Base-by-base conservation (phyloP, 2,888 invertebrate species). In the Morpho deidamia region DNA sequence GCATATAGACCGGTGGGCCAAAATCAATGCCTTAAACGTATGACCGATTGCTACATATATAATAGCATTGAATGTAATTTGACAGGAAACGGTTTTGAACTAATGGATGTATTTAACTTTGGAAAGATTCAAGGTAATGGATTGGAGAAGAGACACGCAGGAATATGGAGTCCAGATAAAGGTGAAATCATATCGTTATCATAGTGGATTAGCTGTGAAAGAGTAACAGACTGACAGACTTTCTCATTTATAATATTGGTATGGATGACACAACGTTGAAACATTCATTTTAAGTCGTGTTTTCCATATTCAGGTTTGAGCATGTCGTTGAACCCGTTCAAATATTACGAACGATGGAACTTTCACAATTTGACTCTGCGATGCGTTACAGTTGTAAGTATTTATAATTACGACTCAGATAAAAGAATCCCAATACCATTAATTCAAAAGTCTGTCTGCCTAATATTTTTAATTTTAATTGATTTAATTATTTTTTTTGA, bases 301-400 rank as follows among this genome's bases (percentile, higher is more conserved):
- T 59, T 57, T 55, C 55, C 55, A 58, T 58, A 62, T 72, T 43
- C 67, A 88, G 87, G 84, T 50, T 63, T 85, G 57, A 58, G 63
- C 14, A 61, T 81, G 44, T 52, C 59, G 33, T 58, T 67, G 40
- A 66, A 67, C 51, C 70, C 71, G n/a, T 87, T 75, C 67, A 86
- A 83, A 66, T 86, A 86, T 64, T 83, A 84, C 64, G 65, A 73
- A 51, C 80, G 87, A 10, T 86, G 85, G 86, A 61, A 87, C 70
- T 87, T 87, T 60, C 77, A 81, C 61, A 85, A 86, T 59, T 72
- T 86, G 59, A 83, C 86, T 39, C 69, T 87, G 42, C 72, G 87
- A 39, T 83, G 85, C 2, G 70, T 87, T 55, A 72, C 84, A 11
- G 83, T 83, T 73, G 83, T 83, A 47, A 62, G 78, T 51, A n/a